Conservation (phyloP, 2,888 invertebrate species). For the Amphipoea lucens region DNA sequence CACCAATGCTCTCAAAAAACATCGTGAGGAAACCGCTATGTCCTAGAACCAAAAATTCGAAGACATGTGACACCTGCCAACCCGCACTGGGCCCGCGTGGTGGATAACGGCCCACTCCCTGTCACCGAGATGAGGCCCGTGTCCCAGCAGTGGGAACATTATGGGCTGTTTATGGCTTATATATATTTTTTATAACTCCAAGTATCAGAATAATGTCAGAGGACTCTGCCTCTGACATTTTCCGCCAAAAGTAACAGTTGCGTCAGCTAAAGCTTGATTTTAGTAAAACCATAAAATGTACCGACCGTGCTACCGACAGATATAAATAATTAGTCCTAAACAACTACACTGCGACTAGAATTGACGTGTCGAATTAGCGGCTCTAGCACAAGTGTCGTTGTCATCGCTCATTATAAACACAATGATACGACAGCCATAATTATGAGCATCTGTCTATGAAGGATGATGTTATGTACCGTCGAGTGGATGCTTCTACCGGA, state of each 20-base stretch:
- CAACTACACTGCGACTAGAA: slow-evolving; percentile 1
- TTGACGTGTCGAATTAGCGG: slow-evolving; percentile 22
- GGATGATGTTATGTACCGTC: slow-evolving; percentile 66
- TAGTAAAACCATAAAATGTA: too few species aligned
- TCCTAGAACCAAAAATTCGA: too few species aligned
- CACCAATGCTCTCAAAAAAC: too few species aligned
- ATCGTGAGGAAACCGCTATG: too few species aligned
- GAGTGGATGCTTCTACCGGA: slow-evolving; percentile 66
- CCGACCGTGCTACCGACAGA: too few species aligned
- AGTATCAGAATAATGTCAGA: background rate
- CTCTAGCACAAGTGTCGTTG: slow-evolving; percentile 27
- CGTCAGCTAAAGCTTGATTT: background rate
- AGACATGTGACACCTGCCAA: too few species aligned
- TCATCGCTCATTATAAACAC: slow-evolving; percentile 53
- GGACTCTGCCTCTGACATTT: too few species aligned
- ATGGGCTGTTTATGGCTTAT: too few species aligned
- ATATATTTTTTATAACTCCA: background rate
- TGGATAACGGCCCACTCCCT: too few species aligned
- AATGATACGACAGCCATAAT: slow-evolving; percentile 61
- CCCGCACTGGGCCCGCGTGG: too few species aligned
- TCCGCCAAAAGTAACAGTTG: background rate
- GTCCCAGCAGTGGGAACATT: too few species aligned
- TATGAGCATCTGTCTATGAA: slow-evolving; percentile 70
- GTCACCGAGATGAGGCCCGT: too few species aligned
- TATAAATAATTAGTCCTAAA: background rate